Evolutionary conservation across 2,797 vertebrate genomes (phyloP), one percentile per base, ranked within the genome.

Genomic region (Phataginus tricuspis): DNA sequence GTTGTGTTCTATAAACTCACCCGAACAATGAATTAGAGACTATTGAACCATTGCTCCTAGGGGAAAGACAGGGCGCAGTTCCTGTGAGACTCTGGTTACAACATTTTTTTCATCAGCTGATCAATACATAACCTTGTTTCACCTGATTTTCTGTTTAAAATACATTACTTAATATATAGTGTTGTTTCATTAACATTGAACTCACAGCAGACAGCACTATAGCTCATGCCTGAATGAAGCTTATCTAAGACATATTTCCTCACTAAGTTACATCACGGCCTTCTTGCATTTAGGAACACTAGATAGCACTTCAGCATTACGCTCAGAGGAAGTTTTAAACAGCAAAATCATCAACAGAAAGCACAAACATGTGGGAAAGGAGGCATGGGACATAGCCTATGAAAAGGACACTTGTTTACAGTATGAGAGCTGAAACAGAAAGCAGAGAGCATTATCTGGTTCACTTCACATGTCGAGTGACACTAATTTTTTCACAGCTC

Each of bases 291-390:
- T 61, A 49, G 21, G 5, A 61, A 53, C 61, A 42, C 4, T 6
- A 86, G n/a, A 64, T 0, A 27, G 11, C 21, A 53, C 18, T 45
- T 86, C 25, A 69, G 8, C 2, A 4, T n/a, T 74, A 4, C 72
- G 34, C 23, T 74, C 51, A 45, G 0, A 23, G 14, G 29, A 21
- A 7, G 12, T 89, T 86, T 89, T 84, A 79, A 90, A 82, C 15
- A 69, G 45, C 29, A 75, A 95, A 87, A 85, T 83, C 69, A 57
- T 23, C 75, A 80, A 53, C 23, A 88, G 66, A 88, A 86, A 84
- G 8, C 34, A 90, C 49, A 42, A 53, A 45, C 74, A 42, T 11
- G 5, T 49, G n/a, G 75, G 21, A 42, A 39, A 51, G 14, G 14
- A 75, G 80, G 29, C 61, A 42, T 2, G 31, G 88, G 31, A 11